Base-by-base conservation (phyloP, 2,797 vertebrate species). In the Gymnoscopelus microlampas region DNA sequence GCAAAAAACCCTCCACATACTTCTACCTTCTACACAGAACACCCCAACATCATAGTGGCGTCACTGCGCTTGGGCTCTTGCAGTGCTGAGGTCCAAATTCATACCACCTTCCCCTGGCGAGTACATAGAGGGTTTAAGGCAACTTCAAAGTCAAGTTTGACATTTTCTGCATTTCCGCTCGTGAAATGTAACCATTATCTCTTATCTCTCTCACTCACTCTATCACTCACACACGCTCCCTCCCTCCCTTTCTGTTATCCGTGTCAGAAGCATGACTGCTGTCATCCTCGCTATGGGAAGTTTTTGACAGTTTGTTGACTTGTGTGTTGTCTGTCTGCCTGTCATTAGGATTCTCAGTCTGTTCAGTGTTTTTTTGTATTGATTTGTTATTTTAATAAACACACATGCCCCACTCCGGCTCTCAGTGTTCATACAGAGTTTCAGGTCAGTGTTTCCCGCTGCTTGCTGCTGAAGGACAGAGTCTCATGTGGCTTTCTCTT, bases 61-160 rank as follows among this genome's bases (percentile, higher is more conserved):
- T 39, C 47, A 67, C 77, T 79, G 83, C 70, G 51, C 66, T 65
- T 63, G 35, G 51, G 68, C 69, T 83, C 68, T 61, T 50, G 70
- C 79, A 74, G 79, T 2, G 7, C 54, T 53, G 69, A 62, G 71
- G 54, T 69, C 77, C 74, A 57, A 50, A 68, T 54, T 65, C 8
- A 64, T 66, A 71, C 29, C 60, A 48, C 35, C 66, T 79, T 61
- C 26, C 72, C 70, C 77, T 77, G 74, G 63, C 32, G 47, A 87
- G 90, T 92, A 93, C 92, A 93, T 86, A 93, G 93, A 96, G 94
- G 95, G 95, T 95, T 98, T 98, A 98, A 99, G 98, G 97, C 97
- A 98, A 96, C 95, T 90, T 88, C 78, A 87, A 90, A 92, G 83
- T 90, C 75, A 76, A 39, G 63, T 81, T 78, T 62, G 75, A 56